Conservation (phyloP, 2,113 vertebrate species). For the Hyla sarda region DNA sequence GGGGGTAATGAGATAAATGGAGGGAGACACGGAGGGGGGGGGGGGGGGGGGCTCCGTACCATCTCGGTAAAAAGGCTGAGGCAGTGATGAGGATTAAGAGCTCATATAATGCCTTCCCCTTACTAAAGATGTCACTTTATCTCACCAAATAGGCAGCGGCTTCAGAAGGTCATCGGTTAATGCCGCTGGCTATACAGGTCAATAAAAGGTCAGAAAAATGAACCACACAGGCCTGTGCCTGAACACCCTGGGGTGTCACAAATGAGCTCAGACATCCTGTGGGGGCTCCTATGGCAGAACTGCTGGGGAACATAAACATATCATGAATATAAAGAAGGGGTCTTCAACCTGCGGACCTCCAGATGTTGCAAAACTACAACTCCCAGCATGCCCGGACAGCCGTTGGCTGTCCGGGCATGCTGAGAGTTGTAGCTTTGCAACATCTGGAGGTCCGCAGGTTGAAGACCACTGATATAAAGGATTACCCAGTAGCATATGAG, state of each 20-base stretch:
- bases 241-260: background rate
- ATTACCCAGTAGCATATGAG: too few species aligned
- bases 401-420: too few species aligned
- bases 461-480: too few species aligned
- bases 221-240: too few species aligned
- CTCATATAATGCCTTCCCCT: conserved; percentile 29
- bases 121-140: conserved; percentile 24
- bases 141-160: conserved; percentile 42
- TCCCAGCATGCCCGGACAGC: too few species aligned
- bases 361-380: too few species aligned
- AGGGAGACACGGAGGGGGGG: background rate
- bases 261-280: background rate
- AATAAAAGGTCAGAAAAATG: conserved; percentile 14
- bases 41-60: conserved; percentile 11
- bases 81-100: conserved; percentile 49
- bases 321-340: background rate
- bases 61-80: conserved; percentile 9
- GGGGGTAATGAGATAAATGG: conserved; percentile 34
- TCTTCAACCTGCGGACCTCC: too few species aligned
- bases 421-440: too few species aligned
- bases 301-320: background rate
- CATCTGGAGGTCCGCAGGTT: too few species aligned
- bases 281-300: background rate
- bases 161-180: conserved; percentile 33
- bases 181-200: conserved; percentile 5